A percentile compares a stretch with the other conserved stretches of the same genome.
Conservation (phyloP, 2,888 invertebrate species). For the Apodemia duryi region DNA sequence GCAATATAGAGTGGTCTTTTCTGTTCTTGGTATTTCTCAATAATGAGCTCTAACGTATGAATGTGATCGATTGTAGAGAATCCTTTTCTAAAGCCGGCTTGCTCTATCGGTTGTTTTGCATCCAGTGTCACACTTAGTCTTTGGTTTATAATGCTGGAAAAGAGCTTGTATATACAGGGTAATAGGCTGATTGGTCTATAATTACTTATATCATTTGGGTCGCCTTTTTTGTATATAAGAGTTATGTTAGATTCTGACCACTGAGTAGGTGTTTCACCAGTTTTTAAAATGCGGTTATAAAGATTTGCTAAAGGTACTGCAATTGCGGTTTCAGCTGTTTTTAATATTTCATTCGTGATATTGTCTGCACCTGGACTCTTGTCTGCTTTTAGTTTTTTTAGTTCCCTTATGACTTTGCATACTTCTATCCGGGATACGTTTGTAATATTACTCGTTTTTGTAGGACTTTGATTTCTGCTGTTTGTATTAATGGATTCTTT, state of each 20-base stretch:
- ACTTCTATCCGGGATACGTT: too few species aligned
- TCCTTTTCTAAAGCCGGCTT: too few species aligned
- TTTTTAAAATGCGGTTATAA: neutral
- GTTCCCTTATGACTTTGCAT: neutral
- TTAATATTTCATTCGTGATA: neutral
- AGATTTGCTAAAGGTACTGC: neutral
- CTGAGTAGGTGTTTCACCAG: neutral
- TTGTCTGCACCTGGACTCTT: neutral
- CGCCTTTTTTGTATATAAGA: neutral
- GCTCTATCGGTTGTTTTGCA: neutral
- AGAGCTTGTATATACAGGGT: too few species aligned
- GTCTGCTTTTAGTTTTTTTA: neutral
- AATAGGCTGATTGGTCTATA: too few species aligned
- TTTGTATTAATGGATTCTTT: too few species aligned
- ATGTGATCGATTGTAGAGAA: too few species aligned
- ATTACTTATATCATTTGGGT: too few species aligned
- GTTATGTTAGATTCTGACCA: neutral
- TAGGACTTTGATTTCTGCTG: too few species aligned
- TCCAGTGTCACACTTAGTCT: neutral
- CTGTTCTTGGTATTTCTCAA: neutral
- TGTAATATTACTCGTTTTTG: too few species aligned
- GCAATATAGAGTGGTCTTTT: neutral
- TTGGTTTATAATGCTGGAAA: neutral
- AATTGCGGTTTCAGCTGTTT: neutral
- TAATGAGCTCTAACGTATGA: neutral